Evolutionary conservation across 2,888 invertebrate genomes (phyloP), one percentile per base, ranked within the genome.

Genomic region (Netelia melanura): DNA sequence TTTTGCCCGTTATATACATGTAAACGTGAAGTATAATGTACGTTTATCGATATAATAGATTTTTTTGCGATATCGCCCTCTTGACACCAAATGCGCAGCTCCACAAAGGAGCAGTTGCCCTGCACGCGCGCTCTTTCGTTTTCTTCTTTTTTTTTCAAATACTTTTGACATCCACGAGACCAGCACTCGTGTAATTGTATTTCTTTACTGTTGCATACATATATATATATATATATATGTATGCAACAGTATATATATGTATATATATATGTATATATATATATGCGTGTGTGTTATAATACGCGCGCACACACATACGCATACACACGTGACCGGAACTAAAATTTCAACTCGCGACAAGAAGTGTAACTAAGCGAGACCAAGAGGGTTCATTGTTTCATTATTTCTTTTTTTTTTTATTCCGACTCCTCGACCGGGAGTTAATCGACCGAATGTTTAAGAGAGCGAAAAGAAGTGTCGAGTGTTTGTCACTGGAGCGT

Each of bases 101-200:
- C 80, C 79, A 85, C 71, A 86, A 85, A 79, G 85, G 85, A 86
- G 81, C 85, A 85, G 85, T 86, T 83, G 86, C 81, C 82, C 11
- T n/a, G 85, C 83, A 85, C 83, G 79, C 83, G 85, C 58, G 64
- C 17, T 64, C 25, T 48, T 30, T 56, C 56, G 43, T 71, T 79
- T 56, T 62, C n/a, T 72, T 64, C 72, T 44, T 23, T 38, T 11
- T 11, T 65, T 58, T 77, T 77, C 56, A 54, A 43, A 56, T 65
- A 58, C 48, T 52, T 68, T 67, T 74, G 52, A 21, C 30, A 72
- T 78, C 81, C 74, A 65, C 78, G 68, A 61, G 80, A 62, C 43
- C 67, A 44, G 58, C 64, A 81, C 64, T 77, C 48, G 71, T 54
- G 61, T 70, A 72, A 75, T 82, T 78, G 81, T 81, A 77, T 10